phyloP scores from a whole-genome alignment of 30 jellyfish, hydroid and myxozoan species.

The Chrysaora quinquecirrha region DNA sequence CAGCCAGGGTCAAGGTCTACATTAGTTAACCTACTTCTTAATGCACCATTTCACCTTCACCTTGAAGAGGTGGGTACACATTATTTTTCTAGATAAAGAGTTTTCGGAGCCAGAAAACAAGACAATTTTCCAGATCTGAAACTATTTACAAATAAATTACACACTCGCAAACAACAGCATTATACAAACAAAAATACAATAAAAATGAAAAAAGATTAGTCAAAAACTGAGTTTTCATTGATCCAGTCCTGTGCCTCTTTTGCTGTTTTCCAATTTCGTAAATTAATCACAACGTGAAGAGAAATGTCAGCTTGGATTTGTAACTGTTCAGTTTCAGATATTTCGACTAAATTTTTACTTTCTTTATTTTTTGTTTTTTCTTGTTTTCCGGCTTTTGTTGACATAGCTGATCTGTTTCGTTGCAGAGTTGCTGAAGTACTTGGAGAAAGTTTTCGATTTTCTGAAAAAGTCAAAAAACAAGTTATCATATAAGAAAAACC shows the following conservation, averaged over 20 bases:
- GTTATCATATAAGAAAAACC: too few species aligned
- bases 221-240: background rate
- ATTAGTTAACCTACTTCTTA: too few species aligned
- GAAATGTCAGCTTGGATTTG: slow-evolving; percentile 44
- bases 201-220: background rate
- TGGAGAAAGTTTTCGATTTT: slow-evolving; percentile 33
- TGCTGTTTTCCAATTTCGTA: slow-evolving; percentile 62
- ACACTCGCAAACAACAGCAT: too few species aligned
- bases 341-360: slow-evolving; percentile 32
- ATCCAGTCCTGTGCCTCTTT: slow-evolving; percentile 67
- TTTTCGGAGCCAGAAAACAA: too few species aligned
- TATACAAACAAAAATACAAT: background rate
- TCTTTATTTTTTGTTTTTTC: slow-evolving; percentile 48
- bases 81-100: too few species aligned
- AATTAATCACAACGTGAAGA: slow-evolving; percentile 23
- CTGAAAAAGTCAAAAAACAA: too few species aligned
- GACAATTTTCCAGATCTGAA: too few species aligned
- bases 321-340: slow-evolving; percentile 13
- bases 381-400: slow-evolving; percentile 28
- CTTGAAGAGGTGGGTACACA: too few species aligned
- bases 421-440: slow-evolving; percentile 11
- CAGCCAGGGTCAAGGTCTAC: too few species aligned
- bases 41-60: too few species aligned
- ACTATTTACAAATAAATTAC: too few species aligned
- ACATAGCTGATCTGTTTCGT: slow-evolving; percentile 32